Base-by-base conservation (phyloP, 2,888 invertebrate genomes). In the Pammene fasciana region DNA sequence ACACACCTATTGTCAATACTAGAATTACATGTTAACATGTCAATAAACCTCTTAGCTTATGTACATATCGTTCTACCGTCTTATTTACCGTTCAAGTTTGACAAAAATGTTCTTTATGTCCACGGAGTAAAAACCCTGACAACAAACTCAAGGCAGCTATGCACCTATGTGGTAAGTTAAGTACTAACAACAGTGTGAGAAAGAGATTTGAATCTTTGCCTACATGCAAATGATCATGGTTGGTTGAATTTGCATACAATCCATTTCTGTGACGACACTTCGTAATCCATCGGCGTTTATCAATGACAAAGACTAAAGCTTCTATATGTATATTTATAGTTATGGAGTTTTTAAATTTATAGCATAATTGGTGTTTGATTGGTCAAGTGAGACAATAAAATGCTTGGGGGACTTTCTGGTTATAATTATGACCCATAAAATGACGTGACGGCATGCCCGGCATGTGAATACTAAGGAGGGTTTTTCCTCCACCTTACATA, bases 181-280 rank as follows among this genome's bases (percentile, higher is more conserved):
- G 38, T 38, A 38, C 46, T 48, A 61, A 50, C 61, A 61, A 46
- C 56, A 56, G 48, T 50, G 46, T 64, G 57, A 57, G 62, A 64
- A 60, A 57, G 67, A 76, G 80, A 83, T 82, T 73, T 73, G 78
- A 78, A 83, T 82, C 82, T 75, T 64, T 71, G 75, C 75, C 77
- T 77, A 73, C 75, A 86, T 84, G 84, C 81, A 82, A 85, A 83
- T 79, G 74, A 79, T 83, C 75, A 60, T 55, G 59, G 70, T 34
- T 68, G 18, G 57, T 7, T n/a, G 26, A 75, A 88, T 90, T 90
- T 83, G 81, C 87, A 89, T 86, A 88, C 88, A 90, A 89, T 90
- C 82, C 80, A 76, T 80, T 79, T 80, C 75, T 79, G 73, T 84
- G 82, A 83, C 81, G 79, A 82, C 82, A 82, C 65, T 72, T 62